Evolutionary conservation across 2,113 vertebrate species (phyloP), one percentile per base, ranked within the genome.

Genomic region (Bagarius yarrelli): DNA sequence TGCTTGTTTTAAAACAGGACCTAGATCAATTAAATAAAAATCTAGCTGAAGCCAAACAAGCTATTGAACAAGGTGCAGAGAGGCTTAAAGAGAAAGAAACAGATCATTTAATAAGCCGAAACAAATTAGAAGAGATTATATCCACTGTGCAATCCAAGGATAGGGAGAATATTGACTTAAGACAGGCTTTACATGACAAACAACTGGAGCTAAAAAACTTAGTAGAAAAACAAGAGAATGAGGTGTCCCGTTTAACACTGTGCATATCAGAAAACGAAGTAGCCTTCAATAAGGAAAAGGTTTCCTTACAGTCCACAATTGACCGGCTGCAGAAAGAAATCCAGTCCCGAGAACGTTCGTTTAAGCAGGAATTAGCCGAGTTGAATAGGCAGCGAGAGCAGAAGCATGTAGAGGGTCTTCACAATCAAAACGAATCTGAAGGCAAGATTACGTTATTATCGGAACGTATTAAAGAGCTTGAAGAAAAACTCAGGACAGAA

Each of bases 1-100:
- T 95, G 69, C 87, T 90, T 53, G 90, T 86, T 88, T 88, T 96
- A 81, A 93, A 93, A 83, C 89, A 91, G 82, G 94, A 96, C 78
- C 82, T 95, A 85, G 90, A 93, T 88, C 78, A 88, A 85, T 85
- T 95, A 85, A 94, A 95, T 83, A 87, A 91, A 76, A 89, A 91
- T 63, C 87, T 95, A 79, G 87, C 88, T 8, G 90, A 90, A 76
- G 92, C 91, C 11, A 87, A 92, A 0, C 85, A 90, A 50, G 88
- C 87, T 0, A 85, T 95, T 11, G 86, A 89, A 56, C 89, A 76
- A 36, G 92, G 92, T 30, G 92, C 90, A 36, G 86, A 93, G 78
- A 91, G 91, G 2, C 83, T 93, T 74, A 90, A 88, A 64, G 90
- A 91, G 19, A 89, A 90, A 83, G 85, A 89, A 85, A 15, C 75